Evolutionary conservation across 2,797 vertebrate genomes (phyloP).

Genomic region (Brachyrhaphis roseni): DNA sequence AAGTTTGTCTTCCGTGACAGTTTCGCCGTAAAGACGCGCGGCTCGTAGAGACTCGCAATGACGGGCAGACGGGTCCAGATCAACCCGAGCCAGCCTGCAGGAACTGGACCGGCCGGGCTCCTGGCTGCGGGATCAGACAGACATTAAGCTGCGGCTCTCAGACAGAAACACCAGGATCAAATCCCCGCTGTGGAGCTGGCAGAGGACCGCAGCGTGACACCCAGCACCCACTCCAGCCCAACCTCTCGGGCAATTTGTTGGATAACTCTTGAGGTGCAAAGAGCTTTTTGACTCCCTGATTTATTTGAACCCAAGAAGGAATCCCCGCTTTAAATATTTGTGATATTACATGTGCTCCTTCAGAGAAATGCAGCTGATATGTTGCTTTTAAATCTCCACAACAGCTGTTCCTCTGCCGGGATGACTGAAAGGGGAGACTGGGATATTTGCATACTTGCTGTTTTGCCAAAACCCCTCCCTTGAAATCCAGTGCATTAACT

Average conservation of each 20-base stretch:
- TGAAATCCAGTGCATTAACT: slow-evolving; percentile 55
- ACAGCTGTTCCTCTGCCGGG: slow-evolving; percentile 71
- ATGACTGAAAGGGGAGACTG: slow-evolving; percentile 74
- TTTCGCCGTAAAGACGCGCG: slow-evolving; percentile 6
- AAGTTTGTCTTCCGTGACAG: slow-evolving; percentile 10
- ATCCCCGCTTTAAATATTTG: background rate
- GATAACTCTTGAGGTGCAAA: slow-evolving; percentile 25
- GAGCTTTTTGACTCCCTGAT: background rate
- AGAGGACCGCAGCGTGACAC: slow-evolving; percentile 37
- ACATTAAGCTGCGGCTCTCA: slow-evolving; percentile 50
- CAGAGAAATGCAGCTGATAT: slow-evolving; percentile 52
- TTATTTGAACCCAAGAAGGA: background rate
- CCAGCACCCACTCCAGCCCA: slow-evolving; percentile 41
- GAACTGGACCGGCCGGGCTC: slow-evolving; percentile 38
- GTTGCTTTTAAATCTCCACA: slow-evolving; percentile 60
- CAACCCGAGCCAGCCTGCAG: slow-evolving; percentile 49
- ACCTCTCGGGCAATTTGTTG: slow-evolving; percentile 14
- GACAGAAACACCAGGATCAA: slow-evolving; percentile 54
- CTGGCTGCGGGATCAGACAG: slow-evolving; percentile 50
- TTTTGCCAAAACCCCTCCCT: slow-evolving; percentile 64
- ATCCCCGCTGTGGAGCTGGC: slow-evolving; percentile 36
- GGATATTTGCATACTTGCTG: slow-evolving; percentile 61
- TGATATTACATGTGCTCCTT: slow-evolving; percentile 28
- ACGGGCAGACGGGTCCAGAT: slow-evolving; percentile 32
- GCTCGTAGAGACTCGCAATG: slow-evolving; percentile 28